These are phyloP conservation scores for Rhinatrema bivittatum DNA, from an alignment of 2,797 vertebrate genomes.

Conservation along the genomic window DNA sequence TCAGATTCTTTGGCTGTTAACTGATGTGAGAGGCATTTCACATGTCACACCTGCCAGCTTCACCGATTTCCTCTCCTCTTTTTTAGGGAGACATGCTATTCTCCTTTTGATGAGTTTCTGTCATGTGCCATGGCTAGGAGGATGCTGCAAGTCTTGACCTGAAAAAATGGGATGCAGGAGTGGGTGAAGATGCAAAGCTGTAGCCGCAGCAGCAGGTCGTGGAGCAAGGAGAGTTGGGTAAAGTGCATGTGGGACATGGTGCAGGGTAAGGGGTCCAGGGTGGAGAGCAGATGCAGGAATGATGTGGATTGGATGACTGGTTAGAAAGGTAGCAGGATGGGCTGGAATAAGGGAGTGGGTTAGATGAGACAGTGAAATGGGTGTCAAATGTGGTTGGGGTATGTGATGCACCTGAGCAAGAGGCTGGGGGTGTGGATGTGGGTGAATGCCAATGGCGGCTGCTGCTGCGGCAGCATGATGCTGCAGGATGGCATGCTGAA, in stretches of 20 bases:
- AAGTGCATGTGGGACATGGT: conserved; percentile 84
- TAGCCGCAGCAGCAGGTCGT: conserved; percentile 75
- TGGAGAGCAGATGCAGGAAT: conserved; percentile 95
- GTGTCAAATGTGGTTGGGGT: conserved; percentile 72
- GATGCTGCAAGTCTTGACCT: conserved; percentile 97
- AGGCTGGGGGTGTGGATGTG: conserved; percentile 85
- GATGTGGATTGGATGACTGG: conserved; percentile 95
- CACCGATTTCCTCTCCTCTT: not conserved
- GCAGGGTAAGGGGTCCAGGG: conserved; percentile 84
- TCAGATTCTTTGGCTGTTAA: conserved; percentile 38
- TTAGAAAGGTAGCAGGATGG: conserved; percentile 86
- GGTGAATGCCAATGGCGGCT: conserved; percentile 83
- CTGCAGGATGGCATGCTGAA: conserved; percentile 93
- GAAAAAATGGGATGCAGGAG: conserved; percentile 97
- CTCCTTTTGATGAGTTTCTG: conserved; percentile 20
- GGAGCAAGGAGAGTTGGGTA: conserved; percentile 89
- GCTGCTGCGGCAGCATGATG: conserved; percentile 77
- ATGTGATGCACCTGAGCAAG: conserved; percentile 83
- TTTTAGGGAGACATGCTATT: not conserved
- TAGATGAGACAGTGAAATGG: conserved; percentile 71
- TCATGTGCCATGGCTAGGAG: conserved; percentile 95
- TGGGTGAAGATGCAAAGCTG: conserved; percentile 90
- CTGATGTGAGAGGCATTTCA: conserved; percentile 17
- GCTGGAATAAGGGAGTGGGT: conserved; percentile 89
- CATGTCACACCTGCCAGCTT: not conserved